Base-by-base conservation (phyloP, 2,113 vertebrate genomes). In the Odontophorus gujanensis region DNA sequence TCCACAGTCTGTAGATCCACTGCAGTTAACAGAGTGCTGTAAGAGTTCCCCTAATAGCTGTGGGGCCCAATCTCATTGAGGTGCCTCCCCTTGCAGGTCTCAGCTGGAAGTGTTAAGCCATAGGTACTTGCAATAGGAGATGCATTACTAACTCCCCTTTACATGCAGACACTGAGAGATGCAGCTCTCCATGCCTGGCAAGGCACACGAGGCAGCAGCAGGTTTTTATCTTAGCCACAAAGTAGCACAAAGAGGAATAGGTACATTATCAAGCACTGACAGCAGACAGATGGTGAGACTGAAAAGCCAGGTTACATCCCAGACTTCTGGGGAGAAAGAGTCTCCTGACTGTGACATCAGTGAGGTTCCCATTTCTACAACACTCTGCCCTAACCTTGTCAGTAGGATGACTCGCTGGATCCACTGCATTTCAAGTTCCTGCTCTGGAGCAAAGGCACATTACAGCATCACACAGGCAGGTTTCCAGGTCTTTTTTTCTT, bases 241-340 rank as follows among this genome's bases (percentile, higher is more conserved):
- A 51, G 16, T 26, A 77, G 36, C 10, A 69, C 48, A 3, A 38
- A 22, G 36, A 67, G 6, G 63, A 77, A 20, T 42, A 65, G 19
- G 45, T 17, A 5, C 7, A 18, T 30, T n/a, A 71, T 55, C 32
- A 57, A 77, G 32, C 58, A 55, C 26, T 57, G 61, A 12, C 34
- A 40, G 36, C 26, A 34, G 61, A 84, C 2, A 2, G 83, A 48
- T 0, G 0, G 48, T 14, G 22, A 55, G 42, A n/a, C 59, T 55
- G 7, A 57, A 26, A 68, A n/a, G 26, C 21, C 13, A 20, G 32
- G 17, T 79, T 38, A 40, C 40, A 68, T 4, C 25, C 40, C 73
- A 67, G 66, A 18, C 1, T 0, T 32, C 21, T 1, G 0, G 11
- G 26, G 6, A 40, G 34, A 68, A 19, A 21, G 15, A 18, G 18